Evolutionary conservation across 2,797 vertebrate species (phyloP).

Genomic region (Ispidina picta): DNA sequence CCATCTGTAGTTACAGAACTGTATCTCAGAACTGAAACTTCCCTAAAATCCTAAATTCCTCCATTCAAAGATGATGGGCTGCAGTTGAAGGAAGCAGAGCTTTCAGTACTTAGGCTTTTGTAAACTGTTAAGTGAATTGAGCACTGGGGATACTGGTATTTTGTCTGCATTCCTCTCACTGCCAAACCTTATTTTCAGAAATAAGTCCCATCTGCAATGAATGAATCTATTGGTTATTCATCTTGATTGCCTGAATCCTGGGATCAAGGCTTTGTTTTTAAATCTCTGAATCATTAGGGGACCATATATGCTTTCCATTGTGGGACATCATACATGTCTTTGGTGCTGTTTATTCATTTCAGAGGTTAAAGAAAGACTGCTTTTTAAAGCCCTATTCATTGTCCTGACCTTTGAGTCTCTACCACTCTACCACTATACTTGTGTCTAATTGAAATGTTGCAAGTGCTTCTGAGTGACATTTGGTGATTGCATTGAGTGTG

Average conservation of each 20-base stretch:
- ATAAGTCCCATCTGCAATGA: not conserved
- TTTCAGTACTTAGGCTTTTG: not conserved
- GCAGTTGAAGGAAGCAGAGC: not conserved
- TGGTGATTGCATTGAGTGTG: not conserved
- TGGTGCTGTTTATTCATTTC: not conserved
- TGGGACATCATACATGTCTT: not conserved
- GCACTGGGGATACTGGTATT: not conserved
- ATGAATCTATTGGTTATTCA: not conserved
- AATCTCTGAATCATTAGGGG: not conserved
- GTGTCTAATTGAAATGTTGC: not conserved
- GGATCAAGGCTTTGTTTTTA: not conserved
- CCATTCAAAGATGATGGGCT: not conserved
- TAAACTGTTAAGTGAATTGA: not conserved
- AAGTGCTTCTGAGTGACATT: not conserved
- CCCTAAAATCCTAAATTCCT: not conserved
- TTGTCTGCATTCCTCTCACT: not conserved
- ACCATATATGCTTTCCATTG: not conserved
- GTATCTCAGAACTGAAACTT: not conserved
- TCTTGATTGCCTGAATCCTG: not conserved
- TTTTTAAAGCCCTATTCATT: not conserved
- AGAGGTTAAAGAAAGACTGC: not conserved
- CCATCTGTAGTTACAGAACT: not conserved
- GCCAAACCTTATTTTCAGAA: not conserved
- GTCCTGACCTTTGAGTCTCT: not conserved
- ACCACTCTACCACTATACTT: not conserved